These are phyloP conservation scores for Phortica okadai DNA, from an alignment of 2,888 invertebrate species.

Conservation along the genomic window DNA sequence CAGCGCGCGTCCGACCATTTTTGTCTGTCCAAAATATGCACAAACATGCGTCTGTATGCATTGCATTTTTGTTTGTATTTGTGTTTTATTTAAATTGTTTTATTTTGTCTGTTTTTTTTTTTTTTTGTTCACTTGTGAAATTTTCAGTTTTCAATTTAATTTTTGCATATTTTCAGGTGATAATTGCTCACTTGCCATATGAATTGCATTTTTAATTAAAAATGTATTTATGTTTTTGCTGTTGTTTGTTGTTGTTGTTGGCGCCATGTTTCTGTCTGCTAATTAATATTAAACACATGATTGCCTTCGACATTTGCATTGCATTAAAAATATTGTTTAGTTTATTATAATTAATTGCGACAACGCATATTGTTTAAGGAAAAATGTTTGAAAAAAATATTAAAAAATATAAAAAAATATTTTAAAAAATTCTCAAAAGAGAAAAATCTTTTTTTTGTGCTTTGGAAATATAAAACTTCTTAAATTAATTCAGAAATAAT, in stretches of 20 bases:
- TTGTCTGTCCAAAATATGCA: slow-evolving; percentile 35
- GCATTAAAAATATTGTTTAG: slow-evolving; percentile 70
- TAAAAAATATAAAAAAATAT: background rate
- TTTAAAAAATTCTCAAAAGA: background rate
- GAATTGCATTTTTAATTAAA: slow-evolving; percentile 74
- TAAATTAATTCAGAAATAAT: too few relatives aligned
- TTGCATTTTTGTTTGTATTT: slow-evolving; percentile 2
- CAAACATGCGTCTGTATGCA: slow-evolving; percentile 25
- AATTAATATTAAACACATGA: slow-evolving; percentile 72
- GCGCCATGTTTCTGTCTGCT: slow-evolving; percentile 63
- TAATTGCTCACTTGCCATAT: slow-evolving; percentile 75
- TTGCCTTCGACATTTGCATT: slow-evolving; percentile 66
- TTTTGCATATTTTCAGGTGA: slow-evolving; percentile 76
- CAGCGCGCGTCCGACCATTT: slow-evolving; percentile 57
- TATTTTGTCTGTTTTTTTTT: slow-evolving; percentile 45
- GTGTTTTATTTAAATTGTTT: slow-evolving; percentile 50
- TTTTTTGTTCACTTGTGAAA: slow-evolving; percentile 32
- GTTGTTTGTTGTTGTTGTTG: slow-evolving; percentile 47
- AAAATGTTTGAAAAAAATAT: background rate
- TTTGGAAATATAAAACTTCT: too few relatives aligned
- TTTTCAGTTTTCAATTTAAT: slow-evolving; percentile 68
- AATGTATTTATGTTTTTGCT: slow-evolving; percentile 58
- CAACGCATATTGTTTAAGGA: background rate
- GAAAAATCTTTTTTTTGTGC: background rate
- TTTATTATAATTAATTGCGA: slow-evolving; percentile 66